Base-by-base conservation (phyloP, 2,113 vertebrate species). In the Entosphenus tridentatus region DNA sequence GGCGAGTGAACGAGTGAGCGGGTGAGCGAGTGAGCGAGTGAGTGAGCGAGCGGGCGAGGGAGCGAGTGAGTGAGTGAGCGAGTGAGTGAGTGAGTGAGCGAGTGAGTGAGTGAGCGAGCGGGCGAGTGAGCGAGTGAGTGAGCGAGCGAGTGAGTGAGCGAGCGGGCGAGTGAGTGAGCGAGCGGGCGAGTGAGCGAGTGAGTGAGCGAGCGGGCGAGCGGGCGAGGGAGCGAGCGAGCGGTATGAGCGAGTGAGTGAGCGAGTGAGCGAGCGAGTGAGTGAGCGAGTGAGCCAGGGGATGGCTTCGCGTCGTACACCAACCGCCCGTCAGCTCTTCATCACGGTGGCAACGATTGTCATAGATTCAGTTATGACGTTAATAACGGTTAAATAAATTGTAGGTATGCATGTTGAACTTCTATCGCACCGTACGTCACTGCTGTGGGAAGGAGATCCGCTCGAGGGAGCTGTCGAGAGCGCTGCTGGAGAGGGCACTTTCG, bases 41-140 rank as follows among this genome's bases (percentile, higher is more conserved):
- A 67, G 69, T 4, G 9, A 0, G 4, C 57, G 70, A n/a, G n/a
- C n/a, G n/a, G n/a, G n/a, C n/a, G n/a, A n/a, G 12, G 11, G 6
- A 56, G 14, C 17, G 68, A 17, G 71, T 67, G 57, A 39, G 68
- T 70, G 77, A 73, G 39, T 71, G 74, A n/a, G 73, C 68, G 58
- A 62, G 58, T 13, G 58, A 59, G 58, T 13, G 58, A 62, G 58
- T 2, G 58, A 62, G 3, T 13, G 58, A 5, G 58, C 12, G 58
- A 62, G 58, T 2, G 58, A 62, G 58, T 13, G 58, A 62, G 58
- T 13, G 58, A 62, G 58, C 12, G 58, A 62, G 3, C 2, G 58
- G 4, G 58, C 2, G 58, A 62, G 58, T 13, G 58, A 62, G 58
- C 2, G 58, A 62, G 58, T 2, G 58, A 62, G 58, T 2, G 58